Evolutionary conservation across 2,113 vertebrate species (phyloP).

Genomic region (Burhinus oedicnemus): DNA sequence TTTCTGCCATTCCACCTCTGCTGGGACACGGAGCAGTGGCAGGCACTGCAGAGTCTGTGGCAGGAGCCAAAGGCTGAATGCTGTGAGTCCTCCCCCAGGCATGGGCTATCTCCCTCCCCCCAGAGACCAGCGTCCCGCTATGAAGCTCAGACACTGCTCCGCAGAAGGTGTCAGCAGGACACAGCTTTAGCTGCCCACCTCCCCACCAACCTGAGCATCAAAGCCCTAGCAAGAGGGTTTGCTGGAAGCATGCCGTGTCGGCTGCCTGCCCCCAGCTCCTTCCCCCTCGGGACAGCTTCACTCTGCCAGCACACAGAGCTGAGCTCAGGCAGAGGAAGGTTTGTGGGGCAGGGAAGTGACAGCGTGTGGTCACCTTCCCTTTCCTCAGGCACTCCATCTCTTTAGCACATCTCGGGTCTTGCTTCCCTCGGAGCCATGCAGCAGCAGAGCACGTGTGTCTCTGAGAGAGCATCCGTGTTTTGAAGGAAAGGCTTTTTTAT

Average conservation of each 20-base stretch:
- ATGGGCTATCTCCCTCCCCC: neutral
- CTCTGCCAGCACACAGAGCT: neutral
- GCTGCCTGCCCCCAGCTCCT: neutral
- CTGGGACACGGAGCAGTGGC: neutral
- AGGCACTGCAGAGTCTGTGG: neutral
- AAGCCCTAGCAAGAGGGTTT: neutral
- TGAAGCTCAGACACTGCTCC: neutral
- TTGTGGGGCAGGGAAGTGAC: neutral
- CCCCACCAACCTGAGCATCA: neutral
- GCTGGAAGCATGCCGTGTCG: rapidly evolving
- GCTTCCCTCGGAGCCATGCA: neutral
- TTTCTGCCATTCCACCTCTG: neutral
- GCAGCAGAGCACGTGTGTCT: neutral
- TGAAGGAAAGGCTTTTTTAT: neutral
- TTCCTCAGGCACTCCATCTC: neutral
- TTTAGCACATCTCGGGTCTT: neutral
- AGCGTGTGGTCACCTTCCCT: neutral
- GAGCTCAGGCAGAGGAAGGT: neutral
- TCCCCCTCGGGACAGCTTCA: rapidly evolving
- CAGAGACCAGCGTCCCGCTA: neutral
- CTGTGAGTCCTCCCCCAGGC: neutral
- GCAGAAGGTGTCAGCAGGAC: neutral
- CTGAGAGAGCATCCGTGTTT: neutral
- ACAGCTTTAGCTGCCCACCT: neutral
- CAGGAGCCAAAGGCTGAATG: neutral